Base-by-base conservation (phyloP, 2,888 invertebrate genomes). In the Synanthedon vespiformis region DNA sequence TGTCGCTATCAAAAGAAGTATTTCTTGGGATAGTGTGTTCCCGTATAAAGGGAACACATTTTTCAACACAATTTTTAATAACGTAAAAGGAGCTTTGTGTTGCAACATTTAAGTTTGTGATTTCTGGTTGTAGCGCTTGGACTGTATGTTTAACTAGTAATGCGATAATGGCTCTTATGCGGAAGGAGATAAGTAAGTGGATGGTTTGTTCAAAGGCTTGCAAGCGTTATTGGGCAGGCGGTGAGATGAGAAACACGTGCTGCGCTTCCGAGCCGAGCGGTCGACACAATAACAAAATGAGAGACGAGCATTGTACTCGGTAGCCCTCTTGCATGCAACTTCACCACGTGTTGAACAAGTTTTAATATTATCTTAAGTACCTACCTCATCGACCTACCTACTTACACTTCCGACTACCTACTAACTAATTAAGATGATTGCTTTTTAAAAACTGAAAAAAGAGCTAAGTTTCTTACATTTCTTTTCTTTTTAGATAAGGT, bases 271-370 rank as follows among this genome's bases (percentile, higher is more conserved):
- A 72, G 65, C 73, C 66, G 70, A 72, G 65, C 68, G 68, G 65
- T 67, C 74, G 70, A 74, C 75, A 77, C 73, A 77, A 78, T 79
- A 79, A 82, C 78, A 78, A 76, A 78, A 72, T 74, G 67, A 73
- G 75, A 74, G 76, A 72, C 72, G 57, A 69, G 72, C 70, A 80
- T 83, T 84, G 81, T 82, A 63, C 70, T 68, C 60, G 61, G 63
- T 59, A 62, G 70, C 70, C 71, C 73, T 68, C 62, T 55, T 49
- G 51, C 54, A 48, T 57, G 62, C 68, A 64, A 69, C 64, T 66
- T 63, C 64, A 67, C 77, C 84, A 83, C 82, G 80, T 84, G 83
- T 77, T 73, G 63, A 77, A 77, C 82, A 80, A 74, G 77, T 81
- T 84, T 74, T 61, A 61, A 64, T 72, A 48, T 48, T 16, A 16